Evolutionary conservation across 2,113 vertebrate species (phyloP).

Genomic region (Callipepla squamata): DNA sequence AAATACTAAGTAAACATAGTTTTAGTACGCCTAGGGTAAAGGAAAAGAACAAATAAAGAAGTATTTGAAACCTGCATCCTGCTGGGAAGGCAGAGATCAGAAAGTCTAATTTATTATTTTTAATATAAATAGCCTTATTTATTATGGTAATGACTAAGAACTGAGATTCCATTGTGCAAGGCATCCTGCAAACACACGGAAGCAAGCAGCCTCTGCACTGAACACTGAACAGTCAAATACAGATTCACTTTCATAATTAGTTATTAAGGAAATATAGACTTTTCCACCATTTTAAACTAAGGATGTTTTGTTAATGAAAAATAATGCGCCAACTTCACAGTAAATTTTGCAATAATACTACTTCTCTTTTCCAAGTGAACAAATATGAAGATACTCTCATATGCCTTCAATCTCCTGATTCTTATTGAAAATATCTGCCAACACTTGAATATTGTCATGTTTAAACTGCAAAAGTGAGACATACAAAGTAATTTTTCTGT

Average conservation of each 20-base stretch:
- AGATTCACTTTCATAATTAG: neutral
- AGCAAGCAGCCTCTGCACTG: neutral
- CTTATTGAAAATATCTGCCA: neutral
- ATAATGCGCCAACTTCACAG: neutral
- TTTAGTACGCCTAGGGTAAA: neutral
- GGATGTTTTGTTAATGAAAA: neutral
- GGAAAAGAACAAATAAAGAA: slow-evolving; percentile 18
- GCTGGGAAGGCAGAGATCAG: neutral
- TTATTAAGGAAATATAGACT: neutral
- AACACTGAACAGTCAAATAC: neutral
- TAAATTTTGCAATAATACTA: neutral
- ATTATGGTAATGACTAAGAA: neutral
- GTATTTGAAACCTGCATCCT: neutral
- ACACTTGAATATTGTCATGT: neutral
- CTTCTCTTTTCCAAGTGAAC: neutral
- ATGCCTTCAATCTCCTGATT: neutral
- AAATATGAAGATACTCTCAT: neutral
- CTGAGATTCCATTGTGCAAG: neutral
- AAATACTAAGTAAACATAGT: neutral
- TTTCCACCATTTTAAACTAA: neutral
- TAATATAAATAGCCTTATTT: slow-evolving; percentile 4
- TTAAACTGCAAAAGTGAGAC: neutral
- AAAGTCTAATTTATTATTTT: slow-evolving; percentile 7
- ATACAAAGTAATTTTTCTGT: neutral
- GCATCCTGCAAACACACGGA: neutral